Base-by-base conservation (phyloP, 1,140 invertebrate genomes). In the Pararge aegeria region DNA sequence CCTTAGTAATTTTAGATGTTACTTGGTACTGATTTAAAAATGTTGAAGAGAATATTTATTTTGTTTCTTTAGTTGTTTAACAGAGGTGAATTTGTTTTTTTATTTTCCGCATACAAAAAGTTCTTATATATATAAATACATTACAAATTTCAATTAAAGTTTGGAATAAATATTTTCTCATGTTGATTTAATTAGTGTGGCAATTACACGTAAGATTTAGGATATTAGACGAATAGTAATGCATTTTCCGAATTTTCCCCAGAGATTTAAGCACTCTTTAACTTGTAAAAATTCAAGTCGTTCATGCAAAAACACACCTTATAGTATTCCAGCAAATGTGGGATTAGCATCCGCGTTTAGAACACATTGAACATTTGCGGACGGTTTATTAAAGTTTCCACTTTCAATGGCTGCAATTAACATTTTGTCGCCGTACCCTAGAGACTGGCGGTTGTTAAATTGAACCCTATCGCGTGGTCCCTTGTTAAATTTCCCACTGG, bases 341-440 rank as follows among this genome's bases (percentile, higher is more conserved):
- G 52, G 24, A 54, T 60, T 60, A 48, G 51, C 40, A 24, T 54
- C 10, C 19, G 13, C 38, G 30, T 20, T 4, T 7, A 18, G n/a
- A 19, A 42, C 12, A 59, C 56, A 52, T 54, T n/a, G 24, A 46
- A 53, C 49, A 42, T 58, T 58, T 57, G 49, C n/a, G 21, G 55
- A 42, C 16, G 18, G 52, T 44, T 61, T 66, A 56, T 63, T 60
- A 59, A 75, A 75, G 59, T 75, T 75, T 65, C 62, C 66, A 66
- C 52, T 70, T 71, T 67, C 64, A 70, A 74, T 68, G 60, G 58
- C 65, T 55, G 66, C 70, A 78, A 75, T 75, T 78, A 78, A 73
- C 75, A 73, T 78, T 71, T 71, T 73, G 75, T 70, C 64, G 66
- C 66, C 61, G 50, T 64, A 55, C 64, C 46, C 59, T 54, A 40